Evolutionary conservation across 2,888 invertebrate species (phyloP), one percentile per base, ranked within the genome.

Genomic region (Cerceris rybyensis): DNA sequence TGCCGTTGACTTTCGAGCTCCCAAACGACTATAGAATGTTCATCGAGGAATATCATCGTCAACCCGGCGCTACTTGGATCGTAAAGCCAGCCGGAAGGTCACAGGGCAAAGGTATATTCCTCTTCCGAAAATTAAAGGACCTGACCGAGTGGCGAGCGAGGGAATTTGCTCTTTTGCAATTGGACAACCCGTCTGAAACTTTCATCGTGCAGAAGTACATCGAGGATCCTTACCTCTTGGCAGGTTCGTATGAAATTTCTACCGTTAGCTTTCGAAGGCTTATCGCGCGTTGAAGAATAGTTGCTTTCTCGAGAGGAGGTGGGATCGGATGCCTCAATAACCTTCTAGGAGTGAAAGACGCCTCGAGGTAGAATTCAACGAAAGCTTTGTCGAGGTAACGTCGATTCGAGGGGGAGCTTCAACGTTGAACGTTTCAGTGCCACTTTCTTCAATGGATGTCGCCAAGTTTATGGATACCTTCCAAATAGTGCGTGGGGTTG

Each of bases 41-140:
- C 88, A 93, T 95, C 61, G 94, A 95, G 84, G 94, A 95, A 85
- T 94, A 94, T 85, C 93, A 94, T 81, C 93, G 93, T 72, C 93
- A 93, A 73, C 93, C 93, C 57, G 94, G 94, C 9, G 93, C 93
- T 5, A 94, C 94, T n/a, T 95, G 95, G 95, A 95, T 95, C 68
- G 95, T 95, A 91, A 95, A 95, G 85, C 95, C 95, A 0, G 94
- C 94, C 0, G 93, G 93, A 2, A 94, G 94, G 46, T 94, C 94
- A 9, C 94, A 95, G 89, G 95, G 95, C 16, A 93, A 93, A 75
- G 95, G 95, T 9, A 95, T 95, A 55, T 95, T 95, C 87, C 91
- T 95, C 16, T 95, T 95, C 86, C 90, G 93, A 67, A 93, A 93
- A 59, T 71, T 92, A 16, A 91, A 88, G 72, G 90, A 92, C 63